These are phyloP conservation scores for Plectus sambesii DNA, from an alignment of 1,140 invertebrate genomes.

Conservation along the genomic window DNA sequence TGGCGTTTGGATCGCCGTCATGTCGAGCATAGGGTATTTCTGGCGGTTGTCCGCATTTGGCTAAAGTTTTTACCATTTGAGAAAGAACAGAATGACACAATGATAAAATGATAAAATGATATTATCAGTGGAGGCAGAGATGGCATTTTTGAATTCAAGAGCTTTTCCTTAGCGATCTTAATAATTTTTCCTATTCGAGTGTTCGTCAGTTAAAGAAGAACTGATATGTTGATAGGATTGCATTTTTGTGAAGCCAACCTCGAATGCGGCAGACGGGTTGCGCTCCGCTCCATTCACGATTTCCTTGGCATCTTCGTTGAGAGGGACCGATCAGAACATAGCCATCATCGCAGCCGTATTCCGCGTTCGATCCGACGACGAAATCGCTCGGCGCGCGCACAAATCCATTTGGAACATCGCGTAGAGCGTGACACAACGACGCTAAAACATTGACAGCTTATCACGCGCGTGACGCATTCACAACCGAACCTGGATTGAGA, in stretches of 20 bases:
- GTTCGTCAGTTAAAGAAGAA: neutral
- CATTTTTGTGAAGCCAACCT: conserved; percentile 22
- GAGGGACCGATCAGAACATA: conserved; percentile 47
- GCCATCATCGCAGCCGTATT: conserved; percentile 48
- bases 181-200: conserved; percentile 9
- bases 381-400: conserved; percentile 41
- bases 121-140: conserved; percentile 16
- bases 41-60: conserved; percentile 73
- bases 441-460: conserved; percentile 23
- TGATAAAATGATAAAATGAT: conserved; percentile 11
- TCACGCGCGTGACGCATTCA: neutral
- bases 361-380: conserved; percentile 46
- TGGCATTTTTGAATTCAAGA: too few species aligned
- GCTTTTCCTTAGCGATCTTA: too few species aligned
- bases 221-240: neutral
- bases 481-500: conserved; percentile 65
- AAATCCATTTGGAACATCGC: conserved; percentile 37
- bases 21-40: conserved; percentile 73
- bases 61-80: too few species aligned
- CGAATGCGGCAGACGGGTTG: conserved; percentile 44
- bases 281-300: conserved; percentile 48
- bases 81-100: conserved; percentile 12
- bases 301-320: conserved; percentile 48
- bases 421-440: conserved; percentile 33
- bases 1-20: conserved; percentile 57